These are phyloP conservation scores for Pterois miles DNA, from an alignment of 2,797 vertebrate species.

Conservation along the genomic window DNA sequence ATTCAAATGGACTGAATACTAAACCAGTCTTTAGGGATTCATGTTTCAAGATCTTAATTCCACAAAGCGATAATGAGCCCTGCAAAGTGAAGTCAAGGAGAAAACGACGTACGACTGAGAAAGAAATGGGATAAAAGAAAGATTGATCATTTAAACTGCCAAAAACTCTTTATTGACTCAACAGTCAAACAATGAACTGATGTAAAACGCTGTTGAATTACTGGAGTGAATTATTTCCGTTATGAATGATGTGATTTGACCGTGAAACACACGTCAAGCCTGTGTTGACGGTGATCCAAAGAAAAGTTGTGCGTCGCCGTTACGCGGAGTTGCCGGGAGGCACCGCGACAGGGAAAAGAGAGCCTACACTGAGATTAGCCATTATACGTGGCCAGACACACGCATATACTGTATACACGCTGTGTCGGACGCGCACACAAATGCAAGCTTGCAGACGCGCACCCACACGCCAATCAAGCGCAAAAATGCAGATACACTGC, in stretches of 20 bases:
- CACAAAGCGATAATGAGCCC: background rate
- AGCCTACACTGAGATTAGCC: slow-evolving; percentile 22
- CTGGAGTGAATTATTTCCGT: background rate
- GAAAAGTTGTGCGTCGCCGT: slow-evolving; percentile 63
- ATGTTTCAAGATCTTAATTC: slow-evolving; percentile 6
- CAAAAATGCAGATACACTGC: background rate
- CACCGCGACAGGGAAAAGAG: slow-evolving; percentile 2
- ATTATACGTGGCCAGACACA: slow-evolving; percentile 40
- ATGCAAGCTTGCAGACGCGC: background rate
- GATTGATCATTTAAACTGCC: background rate
- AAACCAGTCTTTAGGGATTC: slow-evolving; percentile 16
- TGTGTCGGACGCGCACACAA: background rate
- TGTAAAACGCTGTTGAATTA: background rate
- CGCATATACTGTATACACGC: background rate
- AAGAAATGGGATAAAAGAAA: background rate
- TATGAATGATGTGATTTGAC: background rate
- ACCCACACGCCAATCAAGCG: background rate
- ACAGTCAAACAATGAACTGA: no score
- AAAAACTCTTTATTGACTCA: background rate
- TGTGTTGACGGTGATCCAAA: background rate
- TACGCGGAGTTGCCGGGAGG: slow-evolving; percentile 41
- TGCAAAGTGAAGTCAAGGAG: background rate
- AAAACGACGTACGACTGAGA: no score
- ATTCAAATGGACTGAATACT: slow-evolving; percentile 34
- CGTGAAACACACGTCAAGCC: background rate